Evolutionary conservation across 2,797 vertebrate species (phyloP).

Genomic region (Arnoldichthys spilopterus): DNA sequence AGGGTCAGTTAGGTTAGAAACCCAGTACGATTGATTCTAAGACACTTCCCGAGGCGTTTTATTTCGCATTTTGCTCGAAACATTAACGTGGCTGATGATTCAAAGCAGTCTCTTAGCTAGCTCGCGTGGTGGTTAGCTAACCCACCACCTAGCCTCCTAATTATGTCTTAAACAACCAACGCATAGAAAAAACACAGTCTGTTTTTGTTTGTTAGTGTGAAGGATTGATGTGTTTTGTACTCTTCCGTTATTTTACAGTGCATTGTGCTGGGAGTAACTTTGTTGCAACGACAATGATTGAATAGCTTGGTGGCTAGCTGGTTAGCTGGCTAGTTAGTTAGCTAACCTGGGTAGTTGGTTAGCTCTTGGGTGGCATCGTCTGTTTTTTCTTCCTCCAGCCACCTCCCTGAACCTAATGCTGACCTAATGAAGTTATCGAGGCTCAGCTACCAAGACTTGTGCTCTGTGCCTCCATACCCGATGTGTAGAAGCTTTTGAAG

Average conservation of each 20-base stretch:
- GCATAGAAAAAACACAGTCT: neutral
- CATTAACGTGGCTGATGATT: neutral
- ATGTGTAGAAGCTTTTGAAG: neutral
- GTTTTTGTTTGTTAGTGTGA: neutral
- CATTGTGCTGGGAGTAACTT: constrained; percentile 17
- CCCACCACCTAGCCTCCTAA: constrained; percentile 22
- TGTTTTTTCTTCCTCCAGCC: neutral
- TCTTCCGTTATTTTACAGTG: neutral
- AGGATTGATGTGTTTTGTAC: neutral
- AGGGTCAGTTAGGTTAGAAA: neutral
- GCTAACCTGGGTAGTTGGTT: constrained; percentile 24
- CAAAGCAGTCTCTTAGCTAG: constrained; percentile 55
- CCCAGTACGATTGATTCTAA: neutral
- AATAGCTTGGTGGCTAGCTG: neutral
- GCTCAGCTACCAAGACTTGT: neutral
- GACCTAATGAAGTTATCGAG: constrained; percentile 9
- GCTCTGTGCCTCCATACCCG: neutral
- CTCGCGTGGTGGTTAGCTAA: constrained; percentile 42
- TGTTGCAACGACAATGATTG: constrained; percentile 3
- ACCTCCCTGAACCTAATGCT: neutral
- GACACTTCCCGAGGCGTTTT: no score
- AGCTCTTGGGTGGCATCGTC: constrained; percentile 24
- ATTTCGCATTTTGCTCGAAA: neutral
- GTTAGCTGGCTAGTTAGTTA: constrained; percentile 17
- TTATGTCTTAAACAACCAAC: neutral